Conservation (phyloP, 2,888 invertebrate genomes). For the Lamellibrachia satsuma region DNA sequence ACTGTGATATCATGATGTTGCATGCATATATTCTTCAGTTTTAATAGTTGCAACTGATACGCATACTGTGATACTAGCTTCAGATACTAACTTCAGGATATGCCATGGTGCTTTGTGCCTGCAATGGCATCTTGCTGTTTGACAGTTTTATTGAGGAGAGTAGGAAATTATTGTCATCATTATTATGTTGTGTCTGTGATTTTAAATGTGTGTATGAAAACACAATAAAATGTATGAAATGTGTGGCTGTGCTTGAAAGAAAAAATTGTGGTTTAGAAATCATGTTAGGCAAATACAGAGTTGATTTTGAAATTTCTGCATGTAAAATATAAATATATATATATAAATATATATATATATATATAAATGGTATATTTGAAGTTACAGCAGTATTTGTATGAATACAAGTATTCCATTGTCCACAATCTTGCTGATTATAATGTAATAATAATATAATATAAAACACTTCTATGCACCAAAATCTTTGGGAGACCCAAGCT, state of each 20-base stretch:
- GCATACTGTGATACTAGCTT: neutral
- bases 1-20: neutral
- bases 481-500: too few relatives aligned
- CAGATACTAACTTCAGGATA: neutral
- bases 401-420: too few relatives aligned
- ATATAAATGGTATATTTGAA: too few relatives aligned
- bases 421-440: too few relatives aligned
- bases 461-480: too few relatives aligned
- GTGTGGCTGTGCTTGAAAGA: neutral
- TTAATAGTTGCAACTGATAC: neutral
- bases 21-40: neutral
- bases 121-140: neutral
- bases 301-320: neutral
- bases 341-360: too few relatives aligned
- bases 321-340: too few relatives aligned
- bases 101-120: neutral
- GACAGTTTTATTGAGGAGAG: slow-evolving; percentile 4
- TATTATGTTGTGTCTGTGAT: neutral
- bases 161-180: neutral
- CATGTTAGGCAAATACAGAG: neutral
- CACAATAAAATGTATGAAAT: neutral
- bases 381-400: too few relatives aligned
- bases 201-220: neutral
- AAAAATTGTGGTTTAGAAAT: neutral
- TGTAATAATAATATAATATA: too few relatives aligned